phyloP scores from a whole-genome alignment of 2,113 vertebrate genomes.

The Taxidea taxus region DNA sequence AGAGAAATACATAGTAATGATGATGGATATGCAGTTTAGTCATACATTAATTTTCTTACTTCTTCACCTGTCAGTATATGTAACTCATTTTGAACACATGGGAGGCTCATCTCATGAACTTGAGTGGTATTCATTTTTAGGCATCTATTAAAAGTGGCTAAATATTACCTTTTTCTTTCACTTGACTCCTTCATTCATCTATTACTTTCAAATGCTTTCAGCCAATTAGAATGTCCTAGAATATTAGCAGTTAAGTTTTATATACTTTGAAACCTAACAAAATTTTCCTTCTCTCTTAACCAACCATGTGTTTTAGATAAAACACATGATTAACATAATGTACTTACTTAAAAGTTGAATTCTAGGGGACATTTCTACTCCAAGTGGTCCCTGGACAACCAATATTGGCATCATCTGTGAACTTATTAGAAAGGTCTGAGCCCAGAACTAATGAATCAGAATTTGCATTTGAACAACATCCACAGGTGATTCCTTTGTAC shows the following conservation, averaged over 20 bases:
- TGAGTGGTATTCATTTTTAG: constrained; percentile 14
- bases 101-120: background rate
- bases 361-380: background rate
- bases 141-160: constrained; percentile 1
- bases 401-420: background rate
- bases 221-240: background rate
- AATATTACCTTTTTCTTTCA: background rate
- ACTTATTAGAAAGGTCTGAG: background rate
- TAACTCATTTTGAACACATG: constrained; percentile 42
- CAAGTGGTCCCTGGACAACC: background rate
- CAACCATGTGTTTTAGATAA: background rate
- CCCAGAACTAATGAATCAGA: background rate
- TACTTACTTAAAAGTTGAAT: background rate
- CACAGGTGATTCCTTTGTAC: background rate
- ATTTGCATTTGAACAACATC: background rate
- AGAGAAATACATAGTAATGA: constrained; percentile 46
- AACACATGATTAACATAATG: background rate
- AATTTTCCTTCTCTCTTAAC: background rate
- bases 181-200: background rate
- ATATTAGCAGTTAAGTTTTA: background rate
- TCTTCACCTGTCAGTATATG: constrained; percentile 45
- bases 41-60: constrained; percentile 55
- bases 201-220: background rate
- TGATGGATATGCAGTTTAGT: constrained; percentile 39
- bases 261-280: background rate